phyloP scores from a whole-genome alignment of 2,888 invertebrate species.

The Drosophila neotestacea region DNA sequence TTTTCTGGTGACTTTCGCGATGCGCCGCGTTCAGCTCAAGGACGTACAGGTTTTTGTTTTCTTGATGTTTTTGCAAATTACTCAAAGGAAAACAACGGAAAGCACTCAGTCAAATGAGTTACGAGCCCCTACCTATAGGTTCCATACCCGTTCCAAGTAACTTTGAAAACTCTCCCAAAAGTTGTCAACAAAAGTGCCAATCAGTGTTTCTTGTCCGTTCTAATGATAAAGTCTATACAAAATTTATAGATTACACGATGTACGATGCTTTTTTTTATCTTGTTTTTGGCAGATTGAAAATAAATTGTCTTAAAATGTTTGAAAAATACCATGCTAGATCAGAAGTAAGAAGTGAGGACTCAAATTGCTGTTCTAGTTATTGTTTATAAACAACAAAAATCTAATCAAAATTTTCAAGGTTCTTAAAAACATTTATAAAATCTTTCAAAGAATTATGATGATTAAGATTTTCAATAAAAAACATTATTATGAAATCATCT shows the following conservation, averaged over 20 bases:
- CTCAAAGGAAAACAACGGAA: slow-evolving; percentile 63
- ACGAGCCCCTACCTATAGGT: slow-evolving; percentile 32
- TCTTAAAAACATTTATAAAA: too few species aligned
- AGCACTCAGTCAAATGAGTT: slow-evolving; percentile 77
- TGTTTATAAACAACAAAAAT: too few species aligned
- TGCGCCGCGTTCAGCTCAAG: slow-evolving; percentile 45
- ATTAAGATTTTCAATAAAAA: too few species aligned
- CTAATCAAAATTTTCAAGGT: too few species aligned
- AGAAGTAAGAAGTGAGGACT: background rate
- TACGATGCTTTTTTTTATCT: background rate
- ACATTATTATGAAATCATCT: too few species aligned
- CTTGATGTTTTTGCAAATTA: slow-evolving; percentile 45
- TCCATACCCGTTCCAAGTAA: slow-evolving; percentile 17
- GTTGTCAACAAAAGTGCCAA: slow-evolving; percentile 44
- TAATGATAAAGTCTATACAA: slow-evolving; percentile 47
- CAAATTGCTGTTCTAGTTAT: background rate
- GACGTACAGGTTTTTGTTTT: slow-evolving; percentile 43
- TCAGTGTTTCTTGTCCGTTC: slow-evolving; percentile 36
- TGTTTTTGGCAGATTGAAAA: background rate
- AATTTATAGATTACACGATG: slow-evolving; percentile 22
- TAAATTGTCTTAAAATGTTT: too few species aligned
- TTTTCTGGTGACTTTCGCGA: slow-evolving; percentile 4
- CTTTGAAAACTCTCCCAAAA: slow-evolving; percentile 17
- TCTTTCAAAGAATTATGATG: too few species aligned
- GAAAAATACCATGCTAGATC: too few species aligned